Evolutionary conservation across 1,140 invertebrate species (phyloP), one percentile per base, ranked within the genome.

Genomic region (Matsumurasca onukii): DNA sequence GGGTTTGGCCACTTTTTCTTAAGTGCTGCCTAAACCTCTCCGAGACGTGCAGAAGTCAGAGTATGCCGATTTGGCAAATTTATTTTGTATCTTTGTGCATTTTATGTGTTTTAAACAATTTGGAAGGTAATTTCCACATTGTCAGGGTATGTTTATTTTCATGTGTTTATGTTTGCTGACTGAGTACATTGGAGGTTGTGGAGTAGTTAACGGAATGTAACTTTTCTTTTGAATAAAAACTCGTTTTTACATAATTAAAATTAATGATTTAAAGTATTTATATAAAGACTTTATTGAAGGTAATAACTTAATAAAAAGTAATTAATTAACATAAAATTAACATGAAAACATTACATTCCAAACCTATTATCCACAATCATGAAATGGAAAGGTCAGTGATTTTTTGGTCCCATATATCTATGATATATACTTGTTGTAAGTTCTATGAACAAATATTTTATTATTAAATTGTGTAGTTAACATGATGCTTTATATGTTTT

Each of bases 391-490:
- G 81, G 80, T 82, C 82, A 84, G 86, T 87, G 88, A 88, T 76
- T 77, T n/a, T n/a, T 76, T 76, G 88, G 87, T 91, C 90, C 90
- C 90, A 92, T 93, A 94, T 94, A 94, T 93, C 91, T 92, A 93
- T 93, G 91, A 93, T 94, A 93, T 94, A 93, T 92, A 88, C 86
- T 82, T 84, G 82, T 82, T 82, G 91, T 93, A 94, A 89, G 91
- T 94, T 94, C 91, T 91, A 91, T 94, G 91, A 94, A 94, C 91
- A 84, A 86, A 76, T 68, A 24, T 39, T 59, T 30, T 49, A 63
- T 49, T 68, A 62, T 39, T 61, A n/a, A 24, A 25, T 77, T 78
- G 78, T 68, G 55, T 68, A 68, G 27, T 74, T 71, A 70, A 74
- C 72, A 70, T 73, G 69, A 68, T 20, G 25, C 17, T 45, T 45